Percentiles rank a stretch among this genome's conserved stretches.
phyloP scores from a whole-genome alignment of 1,140 invertebrate genomes.

The Drosophila miranda region DNA sequence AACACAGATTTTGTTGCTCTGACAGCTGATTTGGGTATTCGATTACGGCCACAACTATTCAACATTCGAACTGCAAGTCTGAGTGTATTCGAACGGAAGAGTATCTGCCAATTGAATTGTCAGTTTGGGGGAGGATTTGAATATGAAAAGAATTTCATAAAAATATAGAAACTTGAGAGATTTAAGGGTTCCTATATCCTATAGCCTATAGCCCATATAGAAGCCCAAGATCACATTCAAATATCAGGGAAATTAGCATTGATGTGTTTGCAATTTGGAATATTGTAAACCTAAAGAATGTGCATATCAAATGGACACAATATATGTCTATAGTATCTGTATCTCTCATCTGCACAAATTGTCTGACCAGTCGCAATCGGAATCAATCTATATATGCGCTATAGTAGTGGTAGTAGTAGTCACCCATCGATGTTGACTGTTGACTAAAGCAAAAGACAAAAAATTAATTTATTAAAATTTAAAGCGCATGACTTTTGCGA shows the following conservation, averaged over 20 bases:
- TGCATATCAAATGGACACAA: too few species aligned
- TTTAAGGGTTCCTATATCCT: too few species aligned
- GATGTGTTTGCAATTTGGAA: background rate
- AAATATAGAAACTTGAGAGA: too few species aligned
- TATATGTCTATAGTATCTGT: background rate
- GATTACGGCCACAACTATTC: constrained; percentile 52
- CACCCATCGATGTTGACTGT: too few species aligned
- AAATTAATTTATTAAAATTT: constrained; percentile 78
- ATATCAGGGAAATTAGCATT: too few species aligned
- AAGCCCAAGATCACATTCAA: too few species aligned
- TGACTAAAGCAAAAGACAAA: constrained; percentile 24
- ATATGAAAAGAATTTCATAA: too few species aligned
- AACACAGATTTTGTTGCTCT: constrained; percentile 21
- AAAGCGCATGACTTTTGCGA: constrained; percentile 68
- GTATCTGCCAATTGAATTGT: constrained; percentile 4
- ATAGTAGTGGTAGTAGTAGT: background rate
- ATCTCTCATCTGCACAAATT: constrained; percentile 13
- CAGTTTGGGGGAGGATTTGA: too few species aligned
- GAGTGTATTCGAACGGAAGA: background rate
- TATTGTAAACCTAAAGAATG: too few species aligned
- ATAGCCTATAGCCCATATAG: too few species aligned
- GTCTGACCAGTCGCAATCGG: constrained; percentile 43
- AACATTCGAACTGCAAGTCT: constrained; percentile 31
- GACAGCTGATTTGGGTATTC: constrained; percentile 74
- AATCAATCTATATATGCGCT: constrained; percentile 13